Base-by-base conservation (phyloP, 2,797 vertebrate species). In the Poliocrania exsul region DNA sequence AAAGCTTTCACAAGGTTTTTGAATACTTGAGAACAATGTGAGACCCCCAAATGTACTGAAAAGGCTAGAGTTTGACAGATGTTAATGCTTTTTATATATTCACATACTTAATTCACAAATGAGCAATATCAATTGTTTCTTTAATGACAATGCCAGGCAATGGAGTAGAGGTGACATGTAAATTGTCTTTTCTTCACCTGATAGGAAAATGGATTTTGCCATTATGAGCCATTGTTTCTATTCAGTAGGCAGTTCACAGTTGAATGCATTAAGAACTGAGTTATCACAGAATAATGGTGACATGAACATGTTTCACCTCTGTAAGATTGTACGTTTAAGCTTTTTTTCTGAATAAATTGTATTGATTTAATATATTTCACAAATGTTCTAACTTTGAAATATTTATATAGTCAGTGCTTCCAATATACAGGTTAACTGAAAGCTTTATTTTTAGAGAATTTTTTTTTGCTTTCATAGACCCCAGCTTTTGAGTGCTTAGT, bases 191-290 rank as follows among this genome's bases (percentile, higher is more conserved):
- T 92, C 77, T 86, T 95, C 61, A 38, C 67, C 81, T 64, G 80
- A 83, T 95, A 69, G 78, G 82, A 90, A 96, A 97, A 96, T 91
- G 81, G 86, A 91, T 94, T 96, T 95, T 95, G 77, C 84, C 83
- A 70, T 95, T 93, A 86, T 60, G 65, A 96, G n/a, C 53, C 74
- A 94, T 94, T 94, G 79, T 94, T 95, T 94, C 74, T 81, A 61
- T 93, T 97, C 93, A 91, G 71, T 47, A 94, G 80, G 58, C 29
- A 88, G 82, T 93, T 96, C 79, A 88, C 64, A 87, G 70, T 4
- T 88, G 71, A 97, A 86, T 74, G 85, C 53, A 62, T 93, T 87
- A 66, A 72, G 50, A 88, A 71, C 58, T 53, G 71, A 93, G 17
- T 81, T 93, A 82, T 94, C 69, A 35, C 66, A 86, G 65, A 91